Conservation (phyloP, 2,797 vertebrate genomes). For the Notolabrus celidotus region DNA sequence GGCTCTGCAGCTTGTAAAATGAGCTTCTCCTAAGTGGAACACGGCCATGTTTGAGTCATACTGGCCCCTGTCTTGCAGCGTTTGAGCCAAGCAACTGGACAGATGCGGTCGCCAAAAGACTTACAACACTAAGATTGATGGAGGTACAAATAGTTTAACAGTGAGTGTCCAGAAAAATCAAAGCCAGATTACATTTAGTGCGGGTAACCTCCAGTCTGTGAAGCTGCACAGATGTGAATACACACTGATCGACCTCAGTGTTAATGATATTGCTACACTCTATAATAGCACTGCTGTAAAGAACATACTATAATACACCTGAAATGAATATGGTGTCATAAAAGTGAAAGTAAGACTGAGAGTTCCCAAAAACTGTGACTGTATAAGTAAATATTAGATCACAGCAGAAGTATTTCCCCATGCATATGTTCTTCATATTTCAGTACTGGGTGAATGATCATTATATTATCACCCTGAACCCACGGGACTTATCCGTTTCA, state of each 20-base stretch:
- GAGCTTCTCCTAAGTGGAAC: conserved; percentile 12
- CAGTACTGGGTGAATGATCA: conserved; percentile 36
- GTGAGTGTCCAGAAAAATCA: conserved; percentile 56
- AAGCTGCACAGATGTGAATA: conserved; percentile 66
- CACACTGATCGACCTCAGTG: conserved; percentile 59
- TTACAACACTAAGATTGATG: conserved; percentile 68
- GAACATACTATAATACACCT: conserved; percentile 48
- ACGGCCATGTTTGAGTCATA: conserved; percentile 41
- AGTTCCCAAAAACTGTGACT: conserved; percentile 45
- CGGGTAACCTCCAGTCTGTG: conserved; percentile 54
- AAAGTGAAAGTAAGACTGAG: conserved; percentile 34
- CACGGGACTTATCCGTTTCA: conserved; percentile 51
- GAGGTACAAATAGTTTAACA: conserved; percentile 69
- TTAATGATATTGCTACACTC: conserved; percentile 57
- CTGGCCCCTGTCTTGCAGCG: conserved; percentile 45
- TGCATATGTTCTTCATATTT: conserved; percentile 43
- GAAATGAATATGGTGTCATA: conserved; percentile 51
- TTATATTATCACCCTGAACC: conserved; percentile 57
- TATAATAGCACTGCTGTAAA: conserved; percentile 55
- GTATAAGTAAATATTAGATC: conserved; percentile 23
- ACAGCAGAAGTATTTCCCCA: conserved; percentile 29
- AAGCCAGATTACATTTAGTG: conserved; percentile 61
- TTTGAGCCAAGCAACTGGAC: conserved; percentile 66
- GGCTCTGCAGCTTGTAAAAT: conserved; percentile 82
- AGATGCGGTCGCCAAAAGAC: conserved; percentile 56